Base-by-base conservation (phyloP, 2,797 vertebrate species). In the Platyrinchus mystaceus region DNA sequence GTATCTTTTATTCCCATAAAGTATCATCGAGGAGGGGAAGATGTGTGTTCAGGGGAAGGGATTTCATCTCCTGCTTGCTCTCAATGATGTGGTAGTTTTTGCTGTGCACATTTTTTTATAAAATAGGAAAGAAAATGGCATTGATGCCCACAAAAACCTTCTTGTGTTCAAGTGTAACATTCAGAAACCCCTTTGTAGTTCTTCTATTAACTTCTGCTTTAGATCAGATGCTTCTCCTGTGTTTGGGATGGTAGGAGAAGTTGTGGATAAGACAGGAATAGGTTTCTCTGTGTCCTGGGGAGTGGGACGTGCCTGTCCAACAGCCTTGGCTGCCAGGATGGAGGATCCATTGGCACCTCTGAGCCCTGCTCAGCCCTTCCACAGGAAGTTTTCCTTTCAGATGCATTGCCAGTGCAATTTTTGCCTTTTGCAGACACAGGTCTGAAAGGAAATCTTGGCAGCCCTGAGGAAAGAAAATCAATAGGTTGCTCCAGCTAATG, bases 261-360 rank as follows among this genome's bases (percentile, higher is more conserved):
- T 9, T 0, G 0, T 1, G 5, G 41, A 22, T 27, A 39, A 37
- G 62, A 30, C 26, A 30, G 39, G 28, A 79, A 36, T 1, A 6
- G 47, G 14, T 49, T 84, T 81, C 30, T 19, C 41, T 2, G 2
- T 8, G 16, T 24, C n/a, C 56, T 41, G 23, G 50, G 50, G 12
- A 53, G 41, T 22, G 0, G 1, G 87, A 52, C 6, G 5, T 12
- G 18, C 58, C 47, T 8, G 3, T 43, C 64, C 0, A 1, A 36
- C 70, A 60, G 55, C 12, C 7, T 63, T 4, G 6, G 37, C 6
- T 20, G 10, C n/a, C 1, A 10, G 49, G 23, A 55, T 24, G 27
- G n/a, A 24, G 47, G 23, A 44, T 18, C 44, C 24, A 6, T 19
- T 14, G 55, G 24, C 21, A 78, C 18, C 50, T 46, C 63, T 1